Evolutionary conservation across 2,888 invertebrate genomes (phyloP).

Genomic region (Lapara coniferarum): DNA sequence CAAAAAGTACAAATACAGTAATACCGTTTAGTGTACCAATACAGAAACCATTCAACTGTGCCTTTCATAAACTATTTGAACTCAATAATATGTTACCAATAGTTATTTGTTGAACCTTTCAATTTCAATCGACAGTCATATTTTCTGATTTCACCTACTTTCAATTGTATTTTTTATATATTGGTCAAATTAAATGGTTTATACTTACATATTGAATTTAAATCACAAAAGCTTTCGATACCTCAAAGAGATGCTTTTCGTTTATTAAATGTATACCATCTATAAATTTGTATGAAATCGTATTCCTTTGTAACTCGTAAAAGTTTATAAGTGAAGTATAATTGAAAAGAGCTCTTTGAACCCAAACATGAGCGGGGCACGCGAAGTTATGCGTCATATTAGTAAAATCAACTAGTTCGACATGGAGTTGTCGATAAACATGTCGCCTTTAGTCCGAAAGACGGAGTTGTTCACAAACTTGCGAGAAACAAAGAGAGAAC

Average conservation of each 20-base stretch:
- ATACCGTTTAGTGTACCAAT: not conserved
- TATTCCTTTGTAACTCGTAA: not conserved
- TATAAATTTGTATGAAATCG: not conserved
- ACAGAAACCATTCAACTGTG: not conserved
- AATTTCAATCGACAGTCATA: conserved; percentile 3
- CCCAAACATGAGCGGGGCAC: not conserved
- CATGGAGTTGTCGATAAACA: conserved; percentile 61
- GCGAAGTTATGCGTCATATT: conserved; percentile 24
- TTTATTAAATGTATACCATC: not conserved
- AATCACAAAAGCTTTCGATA: not conserved
- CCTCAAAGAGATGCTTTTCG: not conserved
- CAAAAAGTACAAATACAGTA: not conserved
- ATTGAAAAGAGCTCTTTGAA: not conserved
- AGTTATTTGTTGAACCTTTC: not conserved
- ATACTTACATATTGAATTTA: not conserved
- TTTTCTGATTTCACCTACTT: not conserved
- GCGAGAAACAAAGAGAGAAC: conserved; percentile 73
- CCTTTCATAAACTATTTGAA: not conserved
- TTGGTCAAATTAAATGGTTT: not conserved
- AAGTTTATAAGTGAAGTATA: not conserved
- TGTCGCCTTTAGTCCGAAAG: conserved; percentile 58
- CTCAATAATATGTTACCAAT: not conserved
- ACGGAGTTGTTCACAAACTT: conserved; percentile 66
- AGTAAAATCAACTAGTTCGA: conserved; percentile 22
- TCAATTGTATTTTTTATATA: not conserved